Evolutionary conservation across 1,140 invertebrate species (phyloP).

Genomic region (Pomacea maculata): DNA sequence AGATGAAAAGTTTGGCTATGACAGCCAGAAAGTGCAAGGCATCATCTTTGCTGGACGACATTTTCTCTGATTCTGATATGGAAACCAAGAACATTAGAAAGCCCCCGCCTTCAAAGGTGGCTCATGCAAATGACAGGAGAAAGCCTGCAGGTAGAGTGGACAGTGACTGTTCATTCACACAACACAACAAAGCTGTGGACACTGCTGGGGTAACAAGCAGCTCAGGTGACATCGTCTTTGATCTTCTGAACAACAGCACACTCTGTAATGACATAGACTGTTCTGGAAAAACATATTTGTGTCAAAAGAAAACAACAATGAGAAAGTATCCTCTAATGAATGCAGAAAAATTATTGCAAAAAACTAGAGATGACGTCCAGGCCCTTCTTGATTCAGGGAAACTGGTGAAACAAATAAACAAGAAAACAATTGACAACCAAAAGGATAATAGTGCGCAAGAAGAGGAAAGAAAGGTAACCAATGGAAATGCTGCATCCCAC

Average conservation of each 20-base stretch:
- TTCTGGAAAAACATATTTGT: slow-evolving; percentile 30
- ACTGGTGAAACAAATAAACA: slow-evolving; percentile 14
- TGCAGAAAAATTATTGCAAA: slow-evolving; percentile 24
- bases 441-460: neutral
- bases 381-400: slow-evolving; percentile 25
- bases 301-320: slow-evolving; percentile 25
- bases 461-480: neutral
- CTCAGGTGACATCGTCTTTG: slow-evolving; percentile 9
- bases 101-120: slow-evolving; percentile 1
- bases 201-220: neutral
- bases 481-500: slow-evolving; percentile 3
- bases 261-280: slow-evolving; percentile 41
- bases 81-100: slow-evolving; percentile 13
- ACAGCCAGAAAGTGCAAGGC: neutral
- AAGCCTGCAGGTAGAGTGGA: neutral
- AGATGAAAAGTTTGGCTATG: neutral
- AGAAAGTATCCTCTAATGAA: neutral
- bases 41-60: slow-evolving; percentile 27
- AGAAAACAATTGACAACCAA: neutral
- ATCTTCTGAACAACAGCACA: slow-evolving; percentile 33
- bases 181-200: neutral
- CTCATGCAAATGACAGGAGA: neutral
- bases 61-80: slow-evolving; percentile 16
- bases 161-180: neutral
- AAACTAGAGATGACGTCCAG: slow-evolving; percentile 28